Evolutionary conservation across 2,888 invertebrate species (phyloP).

Genomic region (Boloria selene): DNA sequence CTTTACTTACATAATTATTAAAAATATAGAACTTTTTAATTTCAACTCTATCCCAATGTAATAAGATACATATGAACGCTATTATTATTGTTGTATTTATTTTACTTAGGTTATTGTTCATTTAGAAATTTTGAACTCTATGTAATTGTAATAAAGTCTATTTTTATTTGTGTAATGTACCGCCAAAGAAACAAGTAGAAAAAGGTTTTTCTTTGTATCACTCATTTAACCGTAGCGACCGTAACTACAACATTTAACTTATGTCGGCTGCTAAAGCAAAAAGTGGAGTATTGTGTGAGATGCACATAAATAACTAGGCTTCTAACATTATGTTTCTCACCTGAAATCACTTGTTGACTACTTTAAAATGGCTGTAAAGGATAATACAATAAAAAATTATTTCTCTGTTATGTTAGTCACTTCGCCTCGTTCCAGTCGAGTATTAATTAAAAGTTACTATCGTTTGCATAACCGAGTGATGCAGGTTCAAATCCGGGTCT

Average conservation of each 20-base stretch:
- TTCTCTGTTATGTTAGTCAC: too few relatives aligned
- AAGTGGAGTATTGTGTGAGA: slow-evolving; percentile 1
- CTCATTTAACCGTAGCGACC: slow-evolving; percentile 16
- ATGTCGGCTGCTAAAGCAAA: slow-evolving; percentile 4
- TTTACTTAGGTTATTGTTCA: background rate
- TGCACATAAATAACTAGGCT: too few relatives aligned
- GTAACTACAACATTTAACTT: slow-evolving; percentile 20
- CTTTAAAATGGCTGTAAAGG: too few relatives aligned
- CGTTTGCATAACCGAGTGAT: too few relatives aligned
- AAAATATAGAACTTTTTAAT: background rate
- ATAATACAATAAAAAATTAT: too few relatives aligned
- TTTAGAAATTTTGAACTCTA: background rate
- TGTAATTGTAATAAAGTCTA: background rate
- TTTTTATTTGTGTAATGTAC: background rate
- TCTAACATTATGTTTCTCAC: too few relatives aligned
- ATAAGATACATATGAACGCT: background rate
- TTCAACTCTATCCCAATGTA: background rate
- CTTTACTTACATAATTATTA: slow-evolving; percentile 12
- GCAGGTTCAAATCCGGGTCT: too few relatives aligned
- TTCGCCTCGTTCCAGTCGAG: too few relatives aligned
- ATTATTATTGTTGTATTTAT: background rate
- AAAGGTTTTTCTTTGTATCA: slow-evolving; percentile 13
- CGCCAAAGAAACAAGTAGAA: slow-evolving; percentile 14
- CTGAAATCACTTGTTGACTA: too few relatives aligned
- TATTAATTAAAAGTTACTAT: too few relatives aligned